Conservation (phyloP, 2,797 vertebrate genomes). For the Balearica regulorum region DNA sequence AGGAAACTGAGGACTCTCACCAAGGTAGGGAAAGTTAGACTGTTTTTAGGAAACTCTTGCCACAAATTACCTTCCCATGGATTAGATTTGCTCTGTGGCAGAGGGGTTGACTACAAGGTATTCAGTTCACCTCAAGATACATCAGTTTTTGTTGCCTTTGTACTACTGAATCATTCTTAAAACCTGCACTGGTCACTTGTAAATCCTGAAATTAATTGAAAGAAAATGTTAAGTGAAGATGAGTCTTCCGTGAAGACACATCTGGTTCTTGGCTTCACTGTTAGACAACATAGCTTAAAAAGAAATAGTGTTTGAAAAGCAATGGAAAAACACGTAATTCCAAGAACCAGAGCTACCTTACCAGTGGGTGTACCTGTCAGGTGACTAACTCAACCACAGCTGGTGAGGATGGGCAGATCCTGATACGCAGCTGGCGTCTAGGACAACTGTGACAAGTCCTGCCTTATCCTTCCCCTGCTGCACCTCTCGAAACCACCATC, state of each 20-base stretch:
- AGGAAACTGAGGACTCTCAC: not conserved
- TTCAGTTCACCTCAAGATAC: not conserved
- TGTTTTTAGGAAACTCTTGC: not conserved
- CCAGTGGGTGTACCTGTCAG: not conserved
- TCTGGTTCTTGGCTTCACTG: not conserved
- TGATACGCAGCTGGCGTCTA: not conserved
- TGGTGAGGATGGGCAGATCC: not conserved
- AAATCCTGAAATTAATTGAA: not conserved
- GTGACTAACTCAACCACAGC: not conserved
- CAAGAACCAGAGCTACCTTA: not conserved
- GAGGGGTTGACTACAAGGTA: not conserved
- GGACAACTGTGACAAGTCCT: not conserved
- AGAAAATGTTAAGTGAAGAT: not conserved
- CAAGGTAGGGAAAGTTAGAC: not conserved
- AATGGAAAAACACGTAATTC: not conserved
- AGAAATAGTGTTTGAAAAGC: not conserved
- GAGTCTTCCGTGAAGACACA: accelerated
- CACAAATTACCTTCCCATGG: accelerated
- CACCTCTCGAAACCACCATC: not conserved
- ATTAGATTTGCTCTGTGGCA: not conserved
- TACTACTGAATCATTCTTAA: not conserved
- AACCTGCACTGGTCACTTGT: not conserved
- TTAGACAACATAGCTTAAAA: not conserved
- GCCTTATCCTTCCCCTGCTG: not conserved
- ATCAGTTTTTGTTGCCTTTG: not conserved